These are phyloP conservation scores for Notodromas monacha DNA, from an alignment of 2,888 invertebrate species.

Conservation along the genomic window DNA sequence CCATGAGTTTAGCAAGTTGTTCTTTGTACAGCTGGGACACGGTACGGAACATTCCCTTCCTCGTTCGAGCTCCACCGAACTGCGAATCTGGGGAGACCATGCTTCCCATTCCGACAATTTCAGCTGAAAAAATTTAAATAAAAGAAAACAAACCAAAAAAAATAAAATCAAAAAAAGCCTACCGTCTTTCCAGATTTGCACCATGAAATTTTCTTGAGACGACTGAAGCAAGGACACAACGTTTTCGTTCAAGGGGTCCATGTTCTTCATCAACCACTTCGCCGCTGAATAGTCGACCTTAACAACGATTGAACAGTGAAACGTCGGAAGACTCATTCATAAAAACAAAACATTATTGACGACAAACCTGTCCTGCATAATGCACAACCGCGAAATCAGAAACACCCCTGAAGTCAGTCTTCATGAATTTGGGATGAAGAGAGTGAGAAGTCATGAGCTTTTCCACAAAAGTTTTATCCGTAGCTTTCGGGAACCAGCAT, in stretches of 20 bases:
- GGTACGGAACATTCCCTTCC: constrained; percentile 93
- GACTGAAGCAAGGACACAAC: constrained; percentile 74
- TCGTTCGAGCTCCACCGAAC: constrained; percentile 46
- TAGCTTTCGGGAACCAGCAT: constrained; percentile 98
- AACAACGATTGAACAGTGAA: constrained; percentile 8
- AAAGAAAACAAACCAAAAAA: too few species aligned
- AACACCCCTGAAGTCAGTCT: constrained; percentile 69
- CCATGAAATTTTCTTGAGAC: constrained; percentile 69
- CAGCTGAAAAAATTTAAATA: constrained; percentile 25
- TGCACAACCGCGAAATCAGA: constrained; percentile 91
- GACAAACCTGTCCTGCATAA: constrained; percentile 70
- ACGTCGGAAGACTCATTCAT: background rate
- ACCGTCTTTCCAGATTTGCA: constrained; percentile 92
- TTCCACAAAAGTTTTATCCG: constrained; percentile 92
- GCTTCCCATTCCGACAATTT: constrained; percentile 91
- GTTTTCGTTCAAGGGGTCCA: constrained; percentile 98
- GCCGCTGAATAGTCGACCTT: constrained; percentile 60
- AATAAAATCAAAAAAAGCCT: constrained; percentile 10
- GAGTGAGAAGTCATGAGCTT: constrained; percentile 87
- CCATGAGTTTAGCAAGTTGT: constrained; percentile 86
- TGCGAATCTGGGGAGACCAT: constrained; percentile 72
- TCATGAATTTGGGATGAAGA: constrained; percentile 88
- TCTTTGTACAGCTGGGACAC: constrained; percentile 97
- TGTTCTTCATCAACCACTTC: constrained; percentile 98
- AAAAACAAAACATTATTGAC: background rate